These are phyloP conservation scores for Microtus richardsoni DNA, from an alignment of 2,113 vertebrate genomes.

Conservation along the genomic window DNA sequence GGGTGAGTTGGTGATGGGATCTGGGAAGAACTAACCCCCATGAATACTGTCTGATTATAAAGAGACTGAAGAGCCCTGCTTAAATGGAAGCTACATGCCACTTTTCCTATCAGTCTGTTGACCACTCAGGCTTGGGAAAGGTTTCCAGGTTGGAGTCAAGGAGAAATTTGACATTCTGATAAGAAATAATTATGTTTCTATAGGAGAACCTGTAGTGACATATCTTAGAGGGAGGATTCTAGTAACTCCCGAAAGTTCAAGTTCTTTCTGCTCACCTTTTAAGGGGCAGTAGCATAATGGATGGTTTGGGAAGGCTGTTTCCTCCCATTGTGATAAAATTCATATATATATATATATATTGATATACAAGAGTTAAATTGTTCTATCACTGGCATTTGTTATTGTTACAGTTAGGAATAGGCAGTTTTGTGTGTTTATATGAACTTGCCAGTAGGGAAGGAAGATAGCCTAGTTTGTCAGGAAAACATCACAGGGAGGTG, in stretches of 20 bases:
- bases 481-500: neutral
- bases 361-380: neutral
- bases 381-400: neutral
- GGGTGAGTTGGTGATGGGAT: no score
- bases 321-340: neutral
- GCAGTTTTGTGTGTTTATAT: neutral
- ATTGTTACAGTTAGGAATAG: neutral
- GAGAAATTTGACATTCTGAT: neutral
- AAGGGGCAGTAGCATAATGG: neutral
- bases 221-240: conserved; percentile 1
- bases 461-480: neutral
- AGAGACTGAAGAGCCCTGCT: neutral
- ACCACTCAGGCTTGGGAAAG: neutral
- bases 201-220: neutral
- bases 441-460: neutral
- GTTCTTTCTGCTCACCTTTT: neutral
- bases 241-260: neutral
- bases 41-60: neutral
- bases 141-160: neutral
- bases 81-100: neutral
- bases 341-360: neutral
- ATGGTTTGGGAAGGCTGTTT: neutral
- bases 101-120: neutral
- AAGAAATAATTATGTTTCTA: neutral
- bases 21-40: neutral